Evolutionary conservation across 92 coral and sea anemone species (phyloP), one percentile per base, ranked within the genome.

Genomic region (Siderastrea siderea): DNA sequence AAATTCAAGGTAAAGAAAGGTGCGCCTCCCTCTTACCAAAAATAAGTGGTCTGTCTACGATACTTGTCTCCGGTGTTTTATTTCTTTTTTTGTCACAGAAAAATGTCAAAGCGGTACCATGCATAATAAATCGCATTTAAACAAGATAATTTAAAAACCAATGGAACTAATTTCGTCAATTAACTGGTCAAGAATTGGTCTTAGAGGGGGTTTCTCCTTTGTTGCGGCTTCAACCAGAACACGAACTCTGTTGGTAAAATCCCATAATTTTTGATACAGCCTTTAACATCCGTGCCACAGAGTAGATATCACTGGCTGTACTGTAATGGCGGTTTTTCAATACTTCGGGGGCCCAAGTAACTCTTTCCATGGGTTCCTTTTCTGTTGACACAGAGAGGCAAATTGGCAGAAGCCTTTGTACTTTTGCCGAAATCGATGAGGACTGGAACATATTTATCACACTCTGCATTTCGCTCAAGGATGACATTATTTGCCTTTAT

Each of bases 261-360:
- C 60, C 78, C 78, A 74, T 12, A 17, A 48, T 54, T 4, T 19
- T 15, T 4, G 78, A 74, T 13, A 74, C 47, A 19, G 81, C 68
- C 44, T 76, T 60, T 4, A 76, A 68, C 68, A 76, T 76, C 58
- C 45, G 6, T 4, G 50, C 81, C 15, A 76, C 57, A 4, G 81
- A 76, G n/a, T 55, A 76, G 5, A 76, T 43, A 44, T 76, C 81
- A 44, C 81, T 55, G 19, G 81, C 81, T 7, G 53, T 49, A 46
- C 81, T 76, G 66, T 61, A 61, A 13, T 8, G 66, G 15, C 66
- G 66, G 4, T 3, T n/a, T n/a, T 61, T 61, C 3, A 61, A 8
- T 3, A 68, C 74, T 12, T 68, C 51, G 6, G 52, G 51, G 50
- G 74, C 69, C 51, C 6, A 46, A 43, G 7, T 19, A 11, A 12